Evolutionary conservation across 64 coral and sea anemone genomes (phyloP), one percentile per base, ranked within the genome.

Genomic region (Catalaphyllia jardinei): DNA sequence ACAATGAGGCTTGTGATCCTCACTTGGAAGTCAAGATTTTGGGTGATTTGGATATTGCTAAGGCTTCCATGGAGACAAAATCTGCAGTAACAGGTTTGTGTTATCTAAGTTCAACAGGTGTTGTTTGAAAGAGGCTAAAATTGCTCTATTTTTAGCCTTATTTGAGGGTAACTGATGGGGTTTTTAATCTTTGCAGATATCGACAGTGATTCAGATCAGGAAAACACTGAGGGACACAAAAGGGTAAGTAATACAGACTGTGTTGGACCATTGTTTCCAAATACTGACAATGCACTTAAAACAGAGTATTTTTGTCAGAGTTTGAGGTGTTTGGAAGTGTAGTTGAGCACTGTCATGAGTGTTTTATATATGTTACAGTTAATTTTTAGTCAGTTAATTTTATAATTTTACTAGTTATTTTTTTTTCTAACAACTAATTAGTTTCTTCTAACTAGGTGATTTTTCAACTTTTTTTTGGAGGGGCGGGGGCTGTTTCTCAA

Each of bases 11-110:
- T 29, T 99, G 94, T 82, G 97, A 99, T 83, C 60, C 77, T 75
- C 62, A 91, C 62, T 39, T 99, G 72, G 86, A 93, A 67, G 91
- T 99, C 18, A 88, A 87, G 52, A 95, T 99, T 75, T 79, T 93
- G 19, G 97, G 97, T 39, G 97, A 99, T 86, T 64, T 99, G 54
- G 97, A 99, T 69, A 88, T 92, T 61, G 97, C 97, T 1, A 99
- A 99, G 33, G 97, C 97, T 71, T 94, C 88, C 12, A 63, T 99
- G 72, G 97, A 99, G 49, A 35, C 92, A 24, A 99, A 99, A 82
- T 78, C 91, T 86, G 87, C 76, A 67, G 81, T 65, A 22, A 67
- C 71, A 86, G 86, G 76, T 94, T 79, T 72, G 39, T 46, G 42
- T 46, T 46, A 4, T 7, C 6, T 5, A 4, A 7, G 42, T 4